Conservation (phyloP, 2,797 vertebrate genomes). For the Notamacropus eugenii region DNA sequence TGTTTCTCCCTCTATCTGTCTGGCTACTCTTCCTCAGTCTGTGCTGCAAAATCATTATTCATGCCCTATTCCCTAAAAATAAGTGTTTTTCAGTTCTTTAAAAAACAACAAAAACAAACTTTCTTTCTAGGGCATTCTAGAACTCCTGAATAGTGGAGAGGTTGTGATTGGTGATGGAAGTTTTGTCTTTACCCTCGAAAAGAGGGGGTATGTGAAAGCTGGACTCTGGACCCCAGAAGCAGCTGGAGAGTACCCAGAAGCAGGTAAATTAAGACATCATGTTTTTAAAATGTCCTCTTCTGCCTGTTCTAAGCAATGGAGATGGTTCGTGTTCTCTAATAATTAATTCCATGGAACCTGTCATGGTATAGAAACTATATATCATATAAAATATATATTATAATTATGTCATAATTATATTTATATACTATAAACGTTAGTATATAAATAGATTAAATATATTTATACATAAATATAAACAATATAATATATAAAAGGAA, state of each 20-base stretch:
- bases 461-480: not conserved
- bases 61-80: not conserved
- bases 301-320: not conserved
- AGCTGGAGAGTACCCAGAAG: conserved; percentile 90
- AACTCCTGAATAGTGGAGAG: conserved; percentile 90
- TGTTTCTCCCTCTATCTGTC: not conserved
- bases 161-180: conserved; percentile 94
- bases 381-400: not conserved
- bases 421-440: not conserved
- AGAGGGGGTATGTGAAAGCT: conserved; percentile 94
- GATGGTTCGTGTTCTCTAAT: not conserved
- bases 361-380: not conserved
- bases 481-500: not conserved
- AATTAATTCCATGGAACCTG: not conserved
- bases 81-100: not conserved
- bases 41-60: not conserved
- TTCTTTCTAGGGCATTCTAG: conserved; percentile 89
- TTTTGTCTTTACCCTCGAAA: conserved; percentile 95
- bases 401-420: not conserved
- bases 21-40: not conserved
- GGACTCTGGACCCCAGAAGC: conserved; percentile 97
- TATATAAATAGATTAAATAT: not conserved
- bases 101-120: not conserved
- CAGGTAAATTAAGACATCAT: conserved; percentile 85
- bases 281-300: not conserved